phyloP scores from a whole-genome alignment of 2,888 invertebrate species.

The Drosophila phalerata region DNA sequence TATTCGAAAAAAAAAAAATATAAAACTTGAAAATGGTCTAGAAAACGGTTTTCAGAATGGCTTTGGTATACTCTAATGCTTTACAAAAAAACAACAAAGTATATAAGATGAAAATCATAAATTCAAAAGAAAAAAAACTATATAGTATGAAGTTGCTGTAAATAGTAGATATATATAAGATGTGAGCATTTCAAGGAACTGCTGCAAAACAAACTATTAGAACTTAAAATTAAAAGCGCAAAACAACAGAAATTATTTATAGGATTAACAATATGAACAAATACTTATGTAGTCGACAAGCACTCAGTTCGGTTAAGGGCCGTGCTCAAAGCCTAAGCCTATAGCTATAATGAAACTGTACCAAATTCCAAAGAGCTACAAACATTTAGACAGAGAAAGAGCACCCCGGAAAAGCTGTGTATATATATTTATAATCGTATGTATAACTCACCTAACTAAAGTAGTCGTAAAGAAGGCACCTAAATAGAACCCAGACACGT shows the following conservation, averaged over 20 bases:
- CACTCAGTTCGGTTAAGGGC: constrained; percentile 41
- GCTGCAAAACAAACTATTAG: constrained; percentile 61
- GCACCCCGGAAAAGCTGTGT: constrained; percentile 22
- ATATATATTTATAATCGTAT: constrained; percentile 21
- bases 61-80: constrained; percentile 86
- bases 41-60: constrained; percentile 77
- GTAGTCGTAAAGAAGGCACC: constrained; percentile 38
- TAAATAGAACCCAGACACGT: constrained; percentile 47
- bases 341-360: constrained; percentile 58
- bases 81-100: constrained; percentile 75
- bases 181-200: constrained; percentile 59
- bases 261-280: neutral
- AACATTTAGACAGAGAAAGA: constrained; percentile 9
- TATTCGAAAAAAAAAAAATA: constrained; percentile 20
- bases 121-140: constrained; percentile 27
- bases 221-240: constrained; percentile 49
- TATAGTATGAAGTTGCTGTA: constrained; percentile 63
- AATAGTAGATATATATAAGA: constrained; percentile 57
- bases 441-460: constrained; percentile 18
- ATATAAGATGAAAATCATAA: constrained; percentile 11
- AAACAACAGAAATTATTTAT: constrained; percentile 65
- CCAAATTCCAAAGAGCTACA: constrained; percentile 69
- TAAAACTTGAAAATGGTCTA: constrained; percentile 32
- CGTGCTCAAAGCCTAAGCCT: constrained; percentile 55
- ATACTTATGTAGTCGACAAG: constrained; percentile 32